A percentile compares a stretch with the other conserved stretches of the same genome.
Evolutionary conservation across 2,113 vertebrate genomes (phyloP).

Genomic region (Phyllostomus hastatus): DNA sequence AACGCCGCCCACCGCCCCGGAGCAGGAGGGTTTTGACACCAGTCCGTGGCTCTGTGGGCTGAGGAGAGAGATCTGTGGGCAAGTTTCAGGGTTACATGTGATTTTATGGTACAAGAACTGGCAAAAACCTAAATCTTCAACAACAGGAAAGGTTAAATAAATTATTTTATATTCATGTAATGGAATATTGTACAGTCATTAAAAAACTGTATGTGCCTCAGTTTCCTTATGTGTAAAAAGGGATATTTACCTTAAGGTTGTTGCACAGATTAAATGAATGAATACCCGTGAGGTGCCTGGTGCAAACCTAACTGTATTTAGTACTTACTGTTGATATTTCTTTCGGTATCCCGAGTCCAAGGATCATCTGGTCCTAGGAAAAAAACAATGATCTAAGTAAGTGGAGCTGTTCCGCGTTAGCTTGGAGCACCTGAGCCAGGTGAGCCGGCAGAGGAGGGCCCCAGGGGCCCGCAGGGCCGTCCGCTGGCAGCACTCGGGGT

Average conservation of each 20-base stretch:
- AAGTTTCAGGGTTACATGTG: neutral
- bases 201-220: neutral
- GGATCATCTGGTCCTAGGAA: neutral
- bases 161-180: neutral
- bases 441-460: neutral
- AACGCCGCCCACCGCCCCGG: neutral
- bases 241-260: neutral
- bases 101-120: neutral
- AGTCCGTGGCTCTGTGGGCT: neutral
- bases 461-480: neutral
- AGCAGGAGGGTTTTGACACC: neutral
- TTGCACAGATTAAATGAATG: neutral
- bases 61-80: neutral
- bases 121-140: neutral
- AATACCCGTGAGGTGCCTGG: neutral
- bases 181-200: neutral
- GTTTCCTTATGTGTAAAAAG: neutral
- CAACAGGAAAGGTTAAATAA: neutral
- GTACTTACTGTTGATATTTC: neutral
- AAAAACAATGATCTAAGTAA: neutral
- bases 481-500: neutral
- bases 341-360: neutral
- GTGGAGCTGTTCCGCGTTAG: neutral
- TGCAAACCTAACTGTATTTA: conserved; percentile 34
- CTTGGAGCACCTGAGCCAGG: neutral